Base-by-base conservation (phyloP, 2,113 vertebrate species). In the Lycocorax pyrrhopterus region DNA sequence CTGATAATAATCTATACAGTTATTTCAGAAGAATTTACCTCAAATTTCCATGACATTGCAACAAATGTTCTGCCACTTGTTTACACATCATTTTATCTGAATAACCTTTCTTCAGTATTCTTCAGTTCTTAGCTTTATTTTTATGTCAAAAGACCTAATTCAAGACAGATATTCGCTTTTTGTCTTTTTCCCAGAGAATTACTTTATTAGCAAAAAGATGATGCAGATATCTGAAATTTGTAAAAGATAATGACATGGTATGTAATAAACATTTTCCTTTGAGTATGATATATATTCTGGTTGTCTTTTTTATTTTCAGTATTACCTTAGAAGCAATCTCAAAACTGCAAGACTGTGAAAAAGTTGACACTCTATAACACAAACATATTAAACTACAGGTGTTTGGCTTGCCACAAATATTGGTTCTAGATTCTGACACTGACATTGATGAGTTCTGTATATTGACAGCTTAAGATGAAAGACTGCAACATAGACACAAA, bases 391-490 rank as follows among this genome's bases (percentile, higher is more conserved):
- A 96, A 88, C 44, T 69, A 66, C 71, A 80, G 62, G 73, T 90
- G 56, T 83, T 86, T 71, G 35, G 18, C 44, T 68, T 93, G 58
- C 41, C 51, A 32, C 66, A 92, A 92, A 84, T 86, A 80, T 33
- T 77, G 53, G 44, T 83, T 89, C 46, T 47, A 82, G 46, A 80
- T 80, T 68, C 63, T 95, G 73, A 93, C 68, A 75, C 19, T 93
- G 84, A 84, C 92, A 75, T 33, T 94, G 84, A 94, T 68, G 73
- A 73, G 16, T 72, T 68, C 21, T 86, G 14, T 78, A 53, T 73
- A 88, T 80, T 96, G 92, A 93, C 93, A 95, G 58, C 6, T 69
- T 43, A 79, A 95, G 43, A 95, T 7, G 29, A 91, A 94, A 72
- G 52, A 89, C 51, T 90, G 78, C 93, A 97, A 93, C 21, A 77